phyloP scores from a whole-genome alignment of 2,113 vertebrate species.

The Blennius ocellaris region DNA sequence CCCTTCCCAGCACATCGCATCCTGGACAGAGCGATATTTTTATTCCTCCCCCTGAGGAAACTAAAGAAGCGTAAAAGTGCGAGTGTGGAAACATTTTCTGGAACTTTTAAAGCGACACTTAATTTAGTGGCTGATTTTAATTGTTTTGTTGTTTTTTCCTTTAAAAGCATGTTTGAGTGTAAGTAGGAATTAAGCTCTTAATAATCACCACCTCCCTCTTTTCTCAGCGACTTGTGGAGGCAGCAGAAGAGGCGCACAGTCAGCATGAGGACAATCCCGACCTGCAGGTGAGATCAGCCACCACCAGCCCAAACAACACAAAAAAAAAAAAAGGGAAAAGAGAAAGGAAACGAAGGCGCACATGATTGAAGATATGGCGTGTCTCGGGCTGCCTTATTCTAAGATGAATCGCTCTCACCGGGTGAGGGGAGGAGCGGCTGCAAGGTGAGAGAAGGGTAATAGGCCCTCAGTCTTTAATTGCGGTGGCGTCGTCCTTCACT shows the following conservation, averaged over 20 bases:
- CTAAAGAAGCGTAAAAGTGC: too few relatives aligned
- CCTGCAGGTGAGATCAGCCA: constrained; percentile 90
- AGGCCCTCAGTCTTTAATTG: constrained; percentile 63
- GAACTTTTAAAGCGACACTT: too few relatives aligned
- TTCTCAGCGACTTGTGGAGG: constrained; percentile 94
- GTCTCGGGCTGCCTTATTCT: constrained; percentile 13
- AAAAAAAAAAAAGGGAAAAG: neutral
- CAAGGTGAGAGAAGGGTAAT: constrained; percentile 66
- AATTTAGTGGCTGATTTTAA: too few relatives aligned
- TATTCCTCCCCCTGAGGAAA: too few relatives aligned
- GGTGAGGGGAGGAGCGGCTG: constrained; percentile 32
- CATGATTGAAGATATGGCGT: constrained; percentile 18
- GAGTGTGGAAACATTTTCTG: too few relatives aligned
- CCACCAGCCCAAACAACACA: neutral
- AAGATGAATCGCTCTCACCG: constrained; percentile 26
- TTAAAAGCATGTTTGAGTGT: too few relatives aligned
- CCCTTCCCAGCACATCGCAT: too few relatives aligned
- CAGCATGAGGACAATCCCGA: constrained; percentile 97
- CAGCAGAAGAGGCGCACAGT: constrained; percentile 95
- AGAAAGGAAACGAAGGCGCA: neutral
- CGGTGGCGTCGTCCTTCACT: constrained; percentile 61
- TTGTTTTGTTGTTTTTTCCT: too few relatives aligned
- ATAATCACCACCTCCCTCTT: too few relatives aligned
- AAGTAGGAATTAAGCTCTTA: too few relatives aligned
- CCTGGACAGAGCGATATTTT: too few relatives aligned